A percentile compares a stretch with the other conserved stretches of the same genome.
phyloP scores from a whole-genome alignment of 2,888 invertebrate species.

The Cacoxenus indagator region DNA sequence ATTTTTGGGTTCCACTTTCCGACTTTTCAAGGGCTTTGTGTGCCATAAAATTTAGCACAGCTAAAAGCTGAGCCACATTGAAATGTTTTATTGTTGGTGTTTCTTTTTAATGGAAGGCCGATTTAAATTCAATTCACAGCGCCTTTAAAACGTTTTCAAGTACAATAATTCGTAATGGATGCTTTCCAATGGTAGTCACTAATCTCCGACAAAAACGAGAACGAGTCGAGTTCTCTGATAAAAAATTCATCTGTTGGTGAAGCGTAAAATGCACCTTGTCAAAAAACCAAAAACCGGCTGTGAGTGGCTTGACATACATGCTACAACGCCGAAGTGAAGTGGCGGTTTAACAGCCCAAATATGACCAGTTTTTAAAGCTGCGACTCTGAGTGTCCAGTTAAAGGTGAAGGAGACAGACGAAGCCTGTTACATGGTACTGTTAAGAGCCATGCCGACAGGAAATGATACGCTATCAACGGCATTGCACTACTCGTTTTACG shows the following conservation, averaged over 20 bases:
- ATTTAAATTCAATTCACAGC: background rate
- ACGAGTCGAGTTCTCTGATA: slow-evolving; percentile 55
- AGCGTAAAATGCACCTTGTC: slow-evolving; percentile 36
- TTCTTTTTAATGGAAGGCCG: background rate
- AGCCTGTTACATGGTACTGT: too few relatives aligned
- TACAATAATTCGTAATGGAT: slow-evolving; percentile 7
- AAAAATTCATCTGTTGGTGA: background rate
- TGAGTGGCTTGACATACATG: slow-evolving; percentile 28
- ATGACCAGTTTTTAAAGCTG: background rate
- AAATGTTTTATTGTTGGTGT: background rate
- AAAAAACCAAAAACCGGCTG: slow-evolving; percentile 48
- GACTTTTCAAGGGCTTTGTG: slow-evolving; percentile 1
- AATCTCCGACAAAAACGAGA: slow-evolving; percentile 40
- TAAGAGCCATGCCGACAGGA: too few relatives aligned
- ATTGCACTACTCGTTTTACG: too few relatives aligned
- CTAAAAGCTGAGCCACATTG: background rate
- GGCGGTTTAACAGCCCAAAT: too few relatives aligned
- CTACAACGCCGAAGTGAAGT: background rate
- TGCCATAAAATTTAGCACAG: too few relatives aligned
- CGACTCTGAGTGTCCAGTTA: too few relatives aligned
- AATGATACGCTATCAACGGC: too few relatives aligned
- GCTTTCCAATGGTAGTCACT: slow-evolving; percentile 40
- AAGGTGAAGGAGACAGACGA: too few relatives aligned
- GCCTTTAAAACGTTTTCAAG: background rate
- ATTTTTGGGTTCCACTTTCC: background rate